These are phyloP conservation scores for Sula dactylatra DNA, from an alignment of 2,113 vertebrate species.

Conservation along the genomic window DNA sequence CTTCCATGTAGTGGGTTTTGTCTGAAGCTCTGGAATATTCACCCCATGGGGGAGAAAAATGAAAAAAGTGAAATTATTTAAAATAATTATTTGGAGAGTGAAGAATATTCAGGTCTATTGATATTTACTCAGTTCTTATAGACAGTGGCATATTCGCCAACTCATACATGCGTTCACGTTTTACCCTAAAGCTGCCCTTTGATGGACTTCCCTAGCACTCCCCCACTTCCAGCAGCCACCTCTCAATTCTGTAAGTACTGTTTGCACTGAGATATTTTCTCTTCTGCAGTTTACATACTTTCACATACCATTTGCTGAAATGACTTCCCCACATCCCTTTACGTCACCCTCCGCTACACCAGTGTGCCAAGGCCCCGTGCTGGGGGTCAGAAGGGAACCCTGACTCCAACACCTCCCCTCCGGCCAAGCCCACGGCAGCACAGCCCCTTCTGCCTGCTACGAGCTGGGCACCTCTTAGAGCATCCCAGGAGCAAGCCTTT, in stretches of 20 bases:
- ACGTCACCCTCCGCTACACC: not conserved
- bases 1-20: not conserved
- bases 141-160: fast-evolving
- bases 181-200: not conserved
- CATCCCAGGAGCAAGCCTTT: not conserved
- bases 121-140: not conserved
- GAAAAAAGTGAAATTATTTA: not conserved
- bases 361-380: fast-evolving
- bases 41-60: fast-evolving
- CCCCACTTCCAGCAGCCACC: not conserved
- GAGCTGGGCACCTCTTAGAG: not conserved
- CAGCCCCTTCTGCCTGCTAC: not conserved
- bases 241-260: not conserved
- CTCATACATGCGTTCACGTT: fast-evolving
- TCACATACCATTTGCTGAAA: not conserved
- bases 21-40: not conserved
- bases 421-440: fast-evolving
- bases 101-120: not conserved
- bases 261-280: not conserved
- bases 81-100: not conserved
- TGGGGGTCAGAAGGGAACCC: not conserved
- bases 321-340: not conserved
- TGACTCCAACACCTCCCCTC: not conserved
- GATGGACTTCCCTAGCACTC: not conserved
- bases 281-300: not conserved